phyloP scores from a whole-genome alignment of 2,888 invertebrate species.

The Sussaba pulchella region DNA sequence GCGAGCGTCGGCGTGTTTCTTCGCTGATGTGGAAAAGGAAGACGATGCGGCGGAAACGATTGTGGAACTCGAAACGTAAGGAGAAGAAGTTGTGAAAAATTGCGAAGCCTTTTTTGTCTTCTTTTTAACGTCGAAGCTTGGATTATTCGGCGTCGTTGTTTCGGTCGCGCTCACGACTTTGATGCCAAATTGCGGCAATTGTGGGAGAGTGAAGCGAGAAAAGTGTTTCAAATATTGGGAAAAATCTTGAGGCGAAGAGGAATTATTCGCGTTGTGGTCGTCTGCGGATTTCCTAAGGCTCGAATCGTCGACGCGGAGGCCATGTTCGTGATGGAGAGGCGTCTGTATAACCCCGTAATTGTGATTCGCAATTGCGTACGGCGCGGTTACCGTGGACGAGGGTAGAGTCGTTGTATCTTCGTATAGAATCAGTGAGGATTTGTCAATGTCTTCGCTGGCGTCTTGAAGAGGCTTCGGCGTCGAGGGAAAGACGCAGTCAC shows the following conservation, averaged over 20 bases:
- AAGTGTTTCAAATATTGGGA: constrained; percentile 11
- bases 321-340: neutral
- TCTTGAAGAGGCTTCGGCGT: neutral
- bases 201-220: constrained; percentile 49
- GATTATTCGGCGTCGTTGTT: constrained; percentile 11
- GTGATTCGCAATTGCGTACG: constrained; percentile 4
- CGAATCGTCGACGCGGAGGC: neutral
- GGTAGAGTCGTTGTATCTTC: neutral
- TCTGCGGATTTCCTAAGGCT: neutral
- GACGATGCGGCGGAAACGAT: neutral
- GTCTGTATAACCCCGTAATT: constrained; percentile 12
- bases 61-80: neutral
- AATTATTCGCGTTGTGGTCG: neutral
- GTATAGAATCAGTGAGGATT: constrained; percentile 10
- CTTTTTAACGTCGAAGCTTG: constrained; percentile 7
- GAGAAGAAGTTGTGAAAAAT: neutral
- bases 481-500: constrained; percentile 31
- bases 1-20: constrained; percentile 9
- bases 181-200: constrained; percentile 62
- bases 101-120: constrained; percentile 17
- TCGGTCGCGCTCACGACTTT: constrained; percentile 63
- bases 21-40: neutral
- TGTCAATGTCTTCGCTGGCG: neutral
- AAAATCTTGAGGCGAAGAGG: neutral
- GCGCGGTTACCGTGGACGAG: constrained; percentile 7